A percentile compares a stretch with the other conserved stretches of the same genome.
These are phyloP conservation scores for Phylloscopus collybita DNA, from an alignment of 2,797 vertebrate genomes.

Conservation along the genomic window DNA sequence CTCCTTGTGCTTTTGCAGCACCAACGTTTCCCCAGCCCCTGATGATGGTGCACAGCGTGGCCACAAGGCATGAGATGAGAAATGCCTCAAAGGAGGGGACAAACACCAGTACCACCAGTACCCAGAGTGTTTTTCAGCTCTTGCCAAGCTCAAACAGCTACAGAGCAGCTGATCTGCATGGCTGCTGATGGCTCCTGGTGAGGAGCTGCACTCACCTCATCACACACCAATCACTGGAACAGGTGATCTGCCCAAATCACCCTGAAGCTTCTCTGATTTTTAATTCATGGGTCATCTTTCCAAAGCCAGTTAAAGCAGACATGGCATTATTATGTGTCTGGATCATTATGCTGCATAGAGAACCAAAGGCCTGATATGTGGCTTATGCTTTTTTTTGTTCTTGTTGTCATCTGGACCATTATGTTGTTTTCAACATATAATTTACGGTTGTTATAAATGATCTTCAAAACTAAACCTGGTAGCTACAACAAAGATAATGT, in stretches of 20 bases:
- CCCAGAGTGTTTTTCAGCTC: neutral
- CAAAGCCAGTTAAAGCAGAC: conserved; percentile 40
- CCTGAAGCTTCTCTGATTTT: conserved; percentile 28
- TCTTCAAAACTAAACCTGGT: conserved; percentile 73
- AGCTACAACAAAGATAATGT: conserved; percentile 66
- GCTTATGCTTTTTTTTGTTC: conserved; percentile 21
- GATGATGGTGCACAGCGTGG: fast-evolving
- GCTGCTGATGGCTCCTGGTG: neutral
- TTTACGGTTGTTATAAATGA: conserved; percentile 76
- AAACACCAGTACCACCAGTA: neutral
- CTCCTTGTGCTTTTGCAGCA: neutral
- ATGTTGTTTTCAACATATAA: conserved; percentile 70
- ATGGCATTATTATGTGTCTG: neutral
- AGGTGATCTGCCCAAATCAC: neutral
- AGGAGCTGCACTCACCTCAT: neutral
- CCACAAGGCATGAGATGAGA: neutral
- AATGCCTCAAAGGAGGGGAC: neutral
- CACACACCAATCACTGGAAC: neutral
- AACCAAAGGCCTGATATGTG: neutral
- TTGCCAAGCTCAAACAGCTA: neutral
- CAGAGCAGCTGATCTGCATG: neutral
- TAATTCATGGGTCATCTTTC: conserved; percentile 20
- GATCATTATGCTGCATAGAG: neutral
- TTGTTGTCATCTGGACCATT: conserved; percentile 38
- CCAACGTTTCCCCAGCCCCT: neutral